Conservation (phyloP, 2,888 invertebrate species). For the Panopea generosa region DNA sequence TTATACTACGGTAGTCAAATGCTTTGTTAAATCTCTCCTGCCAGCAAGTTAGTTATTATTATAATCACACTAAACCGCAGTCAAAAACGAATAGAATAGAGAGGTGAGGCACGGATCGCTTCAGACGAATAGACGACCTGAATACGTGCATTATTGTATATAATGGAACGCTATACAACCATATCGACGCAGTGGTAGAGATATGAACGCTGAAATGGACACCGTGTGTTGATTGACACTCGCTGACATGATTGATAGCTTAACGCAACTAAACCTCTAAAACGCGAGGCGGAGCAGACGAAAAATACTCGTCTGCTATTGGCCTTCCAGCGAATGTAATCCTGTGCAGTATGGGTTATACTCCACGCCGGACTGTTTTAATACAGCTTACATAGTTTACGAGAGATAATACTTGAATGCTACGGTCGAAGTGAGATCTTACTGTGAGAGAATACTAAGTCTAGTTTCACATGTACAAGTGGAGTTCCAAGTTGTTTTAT, state of each 20-base stretch:
- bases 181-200: slow-evolving; percentile 39
- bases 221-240: slow-evolving; percentile 77
- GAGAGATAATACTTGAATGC: slow-evolving; percentile 54
- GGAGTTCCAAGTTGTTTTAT: no score
- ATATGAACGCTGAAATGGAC: slow-evolving; percentile 68
- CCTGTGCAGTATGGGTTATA: slow-evolving; percentile 41
- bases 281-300: slow-evolving; percentile 72
- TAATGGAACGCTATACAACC: slow-evolving; percentile 36
- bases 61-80: slow-evolving; percentile 55
- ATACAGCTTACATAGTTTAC: slow-evolving; percentile 52
- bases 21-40: slow-evolving; percentile 34
- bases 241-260: slow-evolving; percentile 75
- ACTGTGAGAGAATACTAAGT: slow-evolving; percentile 31
- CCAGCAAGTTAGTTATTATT: slow-evolving; percentile 37
- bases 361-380: slow-evolving; percentile 56
- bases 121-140: slow-evolving; percentile 42
- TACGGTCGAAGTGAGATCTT: slow-evolving; percentile 42
- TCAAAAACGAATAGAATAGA: slow-evolving; percentile 45
- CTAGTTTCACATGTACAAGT: slow-evolving; percentile 25
- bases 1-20: slow-evolving; percentile 27
- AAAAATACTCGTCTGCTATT: slow-evolving; percentile 44
- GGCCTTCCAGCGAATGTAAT: slow-evolving; percentile 38
- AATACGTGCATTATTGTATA: slow-evolving; percentile 46
- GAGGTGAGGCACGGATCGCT: slow-evolving; percentile 50
- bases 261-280: slow-evolving; percentile 57